Percentiles rank a stretch among this genome's conserved stretches.
These are phyloP conservation scores for Camptogramma bilineatum DNA, from an alignment of 2,888 invertebrate genomes.

Conservation along the genomic window DNA sequence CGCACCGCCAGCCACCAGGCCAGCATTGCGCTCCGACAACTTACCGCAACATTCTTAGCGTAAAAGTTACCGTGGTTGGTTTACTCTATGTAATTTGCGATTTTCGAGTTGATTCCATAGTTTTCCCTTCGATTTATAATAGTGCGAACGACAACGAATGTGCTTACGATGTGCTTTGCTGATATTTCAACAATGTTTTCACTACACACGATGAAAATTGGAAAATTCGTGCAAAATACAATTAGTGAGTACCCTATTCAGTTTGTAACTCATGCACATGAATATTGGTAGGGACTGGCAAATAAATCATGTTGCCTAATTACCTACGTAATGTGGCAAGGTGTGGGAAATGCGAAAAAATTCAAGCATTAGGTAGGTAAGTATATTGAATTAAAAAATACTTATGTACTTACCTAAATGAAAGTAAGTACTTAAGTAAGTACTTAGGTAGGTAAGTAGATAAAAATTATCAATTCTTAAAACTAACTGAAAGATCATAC, in stretches of 20 bases:
- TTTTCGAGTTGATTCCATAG: slow-evolving; percentile 70
- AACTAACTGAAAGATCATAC: too few species aligned
- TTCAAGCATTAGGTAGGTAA: slow-evolving; percentile 1
- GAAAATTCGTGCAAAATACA: slow-evolving; percentile 65
- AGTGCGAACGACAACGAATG: slow-evolving; percentile 74
- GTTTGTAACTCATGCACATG: background rate
- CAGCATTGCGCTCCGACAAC: slow-evolving; percentile 69
- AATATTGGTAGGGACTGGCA: background rate
- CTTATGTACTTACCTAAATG: too few species aligned
- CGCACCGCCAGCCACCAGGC: slow-evolving; percentile 48
- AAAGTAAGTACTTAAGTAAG: too few species aligned
- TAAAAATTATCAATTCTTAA: too few species aligned
- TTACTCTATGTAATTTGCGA: slow-evolving; percentile 84
- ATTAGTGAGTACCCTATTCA: slow-evolving; percentile 66
- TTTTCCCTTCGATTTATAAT: slow-evolving; percentile 63
- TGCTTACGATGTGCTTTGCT: slow-evolving; percentile 67
- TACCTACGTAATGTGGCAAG: background rate
- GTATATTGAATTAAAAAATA: too few species aligned
- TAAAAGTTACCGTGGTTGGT: slow-evolving; percentile 84
- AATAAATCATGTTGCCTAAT: slow-evolving; percentile 18
- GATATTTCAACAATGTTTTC: slow-evolving; percentile 59
- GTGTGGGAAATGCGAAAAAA: slow-evolving; percentile 4
- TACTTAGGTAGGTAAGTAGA: too few species aligned
- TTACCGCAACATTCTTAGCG: slow-evolving; percentile 85
- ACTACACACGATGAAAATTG: slow-evolving; percentile 60